A percentile compares a stretch with the other conserved stretches of the same genome.
Conservation (phyloP, 1,140 invertebrate species). For the Drosophila auraria region DNA sequence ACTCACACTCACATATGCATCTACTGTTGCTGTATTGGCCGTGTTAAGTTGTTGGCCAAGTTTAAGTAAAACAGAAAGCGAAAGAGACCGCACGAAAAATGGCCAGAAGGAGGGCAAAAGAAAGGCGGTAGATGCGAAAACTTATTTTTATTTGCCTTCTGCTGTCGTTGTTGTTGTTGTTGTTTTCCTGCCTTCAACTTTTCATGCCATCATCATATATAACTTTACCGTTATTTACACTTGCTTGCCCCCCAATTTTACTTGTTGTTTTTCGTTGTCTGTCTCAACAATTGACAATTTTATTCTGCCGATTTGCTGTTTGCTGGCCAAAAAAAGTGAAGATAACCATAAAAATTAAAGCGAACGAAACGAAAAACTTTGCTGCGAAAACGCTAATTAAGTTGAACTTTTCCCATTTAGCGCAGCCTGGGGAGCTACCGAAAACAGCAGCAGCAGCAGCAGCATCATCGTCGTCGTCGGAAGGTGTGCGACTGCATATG, state of each 20-base stretch:
- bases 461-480: neutral
- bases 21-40: conserved; percentile 11
- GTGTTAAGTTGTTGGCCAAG: conserved; percentile 42
- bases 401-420: conserved; percentile 72
- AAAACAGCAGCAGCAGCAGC: neutral
- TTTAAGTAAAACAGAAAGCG: conserved; percentile 49
- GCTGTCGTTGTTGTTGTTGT: conserved; percentile 6
- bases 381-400: conserved; percentile 57
- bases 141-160: conserved; percentile 25
- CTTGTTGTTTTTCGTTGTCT: conserved; percentile 1
- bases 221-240: conserved; percentile 64
- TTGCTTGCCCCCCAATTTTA: neutral
- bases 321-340: neutral
- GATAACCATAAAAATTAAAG: conserved; percentile 13
- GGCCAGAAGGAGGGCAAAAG: neutral
- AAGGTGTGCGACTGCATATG: conserved; percentile 55
- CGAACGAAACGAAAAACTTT: conserved; percentile 23
- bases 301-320: conserved; percentile 29
- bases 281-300: conserved; percentile 52
- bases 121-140: conserved; percentile 8
- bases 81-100: conserved; percentile 20
- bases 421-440: conserved; percentile 6
- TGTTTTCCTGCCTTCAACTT: conserved; percentile 30
- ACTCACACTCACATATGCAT: no score
- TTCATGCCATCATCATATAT: conserved; percentile 38